Conservation (phyloP, 2,888 invertebrate species). For the Pomacea canaliculata region DNA sequence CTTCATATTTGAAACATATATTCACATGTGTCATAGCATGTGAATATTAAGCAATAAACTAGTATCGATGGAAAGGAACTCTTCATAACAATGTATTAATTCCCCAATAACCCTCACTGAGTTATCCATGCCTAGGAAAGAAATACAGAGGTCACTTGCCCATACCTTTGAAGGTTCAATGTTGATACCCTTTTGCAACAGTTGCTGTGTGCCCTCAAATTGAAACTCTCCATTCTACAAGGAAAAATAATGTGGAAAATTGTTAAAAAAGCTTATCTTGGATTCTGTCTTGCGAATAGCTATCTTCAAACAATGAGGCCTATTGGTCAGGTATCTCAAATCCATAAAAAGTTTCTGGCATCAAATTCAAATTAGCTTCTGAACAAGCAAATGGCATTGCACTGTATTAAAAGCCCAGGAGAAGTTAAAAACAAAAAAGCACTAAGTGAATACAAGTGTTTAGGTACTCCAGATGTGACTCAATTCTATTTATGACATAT, state of each 20-base stretch:
- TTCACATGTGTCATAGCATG: background rate
- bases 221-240: constrained; percentile 69
- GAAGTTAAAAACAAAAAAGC: too few species aligned
- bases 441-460: too few species aligned
- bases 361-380: too few species aligned
- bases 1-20: background rate
- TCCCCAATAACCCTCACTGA: background rate
- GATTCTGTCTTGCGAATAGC: too few species aligned
- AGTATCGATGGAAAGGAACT: background rate
- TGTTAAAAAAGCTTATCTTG: too few species aligned
- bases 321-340: too few species aligned
- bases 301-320: too few species aligned
- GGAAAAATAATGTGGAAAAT: background rate
- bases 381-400: too few species aligned
- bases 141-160: background rate
- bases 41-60: background rate
- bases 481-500: too few species aligned
- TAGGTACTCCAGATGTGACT: too few species aligned
- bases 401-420: too few species aligned
- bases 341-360: too few species aligned
- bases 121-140: background rate
- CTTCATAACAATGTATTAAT: background rate
- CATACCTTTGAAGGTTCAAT: constrained; percentile 66
- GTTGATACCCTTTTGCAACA: constrained; percentile 63
- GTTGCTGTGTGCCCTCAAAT: constrained; percentile 63